These are phyloP conservation scores for Eclectus roratus DNA, from an alignment of 2,113 vertebrate species.

Conservation along the genomic window DNA sequence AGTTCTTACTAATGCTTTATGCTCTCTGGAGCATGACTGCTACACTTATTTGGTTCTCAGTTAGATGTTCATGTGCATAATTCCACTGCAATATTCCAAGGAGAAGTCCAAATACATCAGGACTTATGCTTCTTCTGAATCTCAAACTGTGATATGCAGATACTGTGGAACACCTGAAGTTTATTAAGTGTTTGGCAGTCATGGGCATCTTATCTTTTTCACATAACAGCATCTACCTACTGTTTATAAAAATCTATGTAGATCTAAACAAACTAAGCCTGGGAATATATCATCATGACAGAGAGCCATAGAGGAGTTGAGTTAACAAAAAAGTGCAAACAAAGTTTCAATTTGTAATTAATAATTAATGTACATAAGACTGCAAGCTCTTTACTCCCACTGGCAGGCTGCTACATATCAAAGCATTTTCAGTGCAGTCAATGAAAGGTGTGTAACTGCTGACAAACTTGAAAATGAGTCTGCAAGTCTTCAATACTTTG, in stretches of 20 bases:
- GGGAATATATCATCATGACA: background rate
- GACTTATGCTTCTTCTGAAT: background rate
- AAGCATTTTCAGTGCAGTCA: background rate
- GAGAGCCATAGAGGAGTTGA: background rate
- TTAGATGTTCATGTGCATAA: background rate
- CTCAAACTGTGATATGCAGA: background rate
- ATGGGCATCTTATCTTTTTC: background rate
- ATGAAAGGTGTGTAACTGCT: constrained; percentile 1
- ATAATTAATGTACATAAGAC: background rate
- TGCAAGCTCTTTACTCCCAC: background rate
- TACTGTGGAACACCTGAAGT: background rate
- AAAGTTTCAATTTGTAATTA: background rate
- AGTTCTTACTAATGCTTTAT: constrained; percentile 40
- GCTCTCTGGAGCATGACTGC: constrained; percentile 43
- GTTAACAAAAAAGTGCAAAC: background rate
- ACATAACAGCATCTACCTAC: background rate
- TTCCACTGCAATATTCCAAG: background rate
- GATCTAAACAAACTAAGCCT: background rate
- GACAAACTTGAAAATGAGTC: background rate
- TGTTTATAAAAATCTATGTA: background rate
- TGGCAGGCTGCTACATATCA: background rate
- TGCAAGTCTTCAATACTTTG: background rate
- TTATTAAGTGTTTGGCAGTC: background rate
- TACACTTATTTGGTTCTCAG: constrained; percentile 27
- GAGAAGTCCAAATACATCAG: background rate